Percentiles rank a stretch among this genome's conserved stretches.
These are phyloP conservation scores for Sigmodon hispidus DNA, from an alignment of 2,113 vertebrate genomes.

Conservation along the genomic window DNA sequence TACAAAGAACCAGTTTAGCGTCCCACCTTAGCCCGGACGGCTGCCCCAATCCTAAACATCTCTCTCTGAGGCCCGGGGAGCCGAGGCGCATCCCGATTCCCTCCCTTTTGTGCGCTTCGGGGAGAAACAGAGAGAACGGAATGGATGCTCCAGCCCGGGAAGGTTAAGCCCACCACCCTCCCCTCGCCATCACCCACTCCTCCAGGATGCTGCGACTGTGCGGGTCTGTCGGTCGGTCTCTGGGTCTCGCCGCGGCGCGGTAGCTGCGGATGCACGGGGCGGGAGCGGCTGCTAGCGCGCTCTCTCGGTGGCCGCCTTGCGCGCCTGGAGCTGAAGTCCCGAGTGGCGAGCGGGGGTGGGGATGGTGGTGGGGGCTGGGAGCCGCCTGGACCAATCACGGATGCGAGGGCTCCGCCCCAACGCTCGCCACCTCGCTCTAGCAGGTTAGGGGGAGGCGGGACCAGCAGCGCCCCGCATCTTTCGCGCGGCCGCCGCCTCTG, in stretches of 20 bases:
- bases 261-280: constrained; percentile 60
- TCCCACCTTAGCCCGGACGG: neutral
- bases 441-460: constrained; percentile 69
- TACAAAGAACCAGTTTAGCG: constrained; percentile 35
- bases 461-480: constrained; percentile 26
- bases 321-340: constrained; percentile 42
- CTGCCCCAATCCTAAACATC: neutral
- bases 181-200: constrained; percentile 78
- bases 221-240: constrained; percentile 28
- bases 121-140: constrained; percentile 5
- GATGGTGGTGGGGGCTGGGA: constrained; percentile 50
- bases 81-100: neutral
- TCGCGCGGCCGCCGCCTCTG: neutral
- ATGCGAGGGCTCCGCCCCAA: constrained; percentile 51
- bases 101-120: constrained; percentile 71
- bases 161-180: constrained; percentile 42
- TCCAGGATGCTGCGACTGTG: constrained; percentile 63
- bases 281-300: constrained; percentile 70
- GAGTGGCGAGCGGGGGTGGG: constrained; percentile 57
- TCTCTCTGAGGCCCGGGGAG: neutral
- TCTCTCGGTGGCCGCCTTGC: constrained; percentile 66
- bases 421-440: constrained; percentile 53
- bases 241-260: constrained; percentile 58
- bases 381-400: constrained; percentile 65
- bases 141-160: neutral